Evolutionary conservation across 2,888 invertebrate genomes (phyloP).

Genomic region (Andrena marginata): DNA sequence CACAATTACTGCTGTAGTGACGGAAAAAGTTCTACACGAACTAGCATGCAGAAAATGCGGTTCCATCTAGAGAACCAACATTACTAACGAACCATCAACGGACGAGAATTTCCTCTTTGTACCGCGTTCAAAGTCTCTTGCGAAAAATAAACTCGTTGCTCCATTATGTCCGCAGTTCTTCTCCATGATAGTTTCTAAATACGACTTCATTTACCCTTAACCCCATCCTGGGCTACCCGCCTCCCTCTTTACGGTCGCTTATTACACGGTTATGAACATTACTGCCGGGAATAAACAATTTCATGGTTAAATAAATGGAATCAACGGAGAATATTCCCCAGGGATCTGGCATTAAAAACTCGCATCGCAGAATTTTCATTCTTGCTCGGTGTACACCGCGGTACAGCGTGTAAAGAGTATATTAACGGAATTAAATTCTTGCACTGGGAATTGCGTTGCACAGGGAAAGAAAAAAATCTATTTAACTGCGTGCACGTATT

Average conservation of each 20-base stretch:
- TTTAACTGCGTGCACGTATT: slow-evolving; percentile 31
- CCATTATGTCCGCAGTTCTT: slow-evolving; percentile 15
- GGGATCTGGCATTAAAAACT: slow-evolving; percentile 35
- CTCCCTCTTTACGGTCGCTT: slow-evolving; percentile 2
- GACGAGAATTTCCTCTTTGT: slow-evolving; percentile 50
- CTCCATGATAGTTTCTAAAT: slow-evolving; percentile 46
- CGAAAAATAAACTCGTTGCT: slow-evolving; percentile 49
- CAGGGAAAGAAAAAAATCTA: slow-evolving; percentile 30
- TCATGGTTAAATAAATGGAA: slow-evolving; percentile 27
- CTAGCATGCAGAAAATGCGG: slow-evolving; percentile 45
- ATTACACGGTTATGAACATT: slow-evolving; percentile 39
- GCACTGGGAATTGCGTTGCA: slow-evolving; percentile 30
- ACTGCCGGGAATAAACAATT: slow-evolving; percentile 41
- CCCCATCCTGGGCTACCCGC: neutral
- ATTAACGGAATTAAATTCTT: slow-evolving; percentile 51
- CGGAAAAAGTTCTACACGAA: slow-evolving; percentile 42
- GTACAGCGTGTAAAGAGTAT: slow-evolving; percentile 24
- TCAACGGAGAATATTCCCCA: slow-evolving; percentile 17
- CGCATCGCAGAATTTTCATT: slow-evolving; percentile 10
- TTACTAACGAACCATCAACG: slow-evolving; percentile 59
- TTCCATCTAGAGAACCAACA: slow-evolving; percentile 43
- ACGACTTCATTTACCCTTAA: slow-evolving; percentile 31
- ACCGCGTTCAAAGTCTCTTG: slow-evolving; percentile 44
- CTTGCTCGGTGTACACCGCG: neutral
- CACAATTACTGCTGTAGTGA: slow-evolving; percentile 15